Percentiles rank a stretch among this genome's conserved stretches.
Evolutionary conservation across 2,888 invertebrate species (phyloP).

Genomic region (Trissoscelio sp.): DNA sequence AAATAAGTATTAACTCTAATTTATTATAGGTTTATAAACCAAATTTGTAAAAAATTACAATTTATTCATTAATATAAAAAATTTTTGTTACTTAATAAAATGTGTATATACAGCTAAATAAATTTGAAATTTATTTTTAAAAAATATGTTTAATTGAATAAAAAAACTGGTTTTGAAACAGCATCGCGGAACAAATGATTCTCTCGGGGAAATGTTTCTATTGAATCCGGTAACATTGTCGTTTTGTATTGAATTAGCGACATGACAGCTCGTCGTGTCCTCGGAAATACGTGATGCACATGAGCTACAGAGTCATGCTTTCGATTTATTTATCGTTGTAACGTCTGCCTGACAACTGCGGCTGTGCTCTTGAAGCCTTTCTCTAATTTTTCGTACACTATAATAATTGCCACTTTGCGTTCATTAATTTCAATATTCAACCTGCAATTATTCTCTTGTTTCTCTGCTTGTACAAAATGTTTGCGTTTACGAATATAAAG

Average conservation of each 20-base stretch:
- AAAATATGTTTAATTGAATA: too few species aligned
- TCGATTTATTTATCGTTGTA: slow-evolving; percentile 46
- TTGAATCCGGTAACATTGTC: slow-evolving; percentile 12
- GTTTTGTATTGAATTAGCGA: slow-evolving; percentile 37
- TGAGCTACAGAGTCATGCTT: slow-evolving; percentile 49
- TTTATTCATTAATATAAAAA: too few species aligned
- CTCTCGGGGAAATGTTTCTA: slow-evolving; percentile 1
- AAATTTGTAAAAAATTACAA: too few species aligned
- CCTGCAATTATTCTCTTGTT: neutral
- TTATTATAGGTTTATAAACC: too few species aligned
- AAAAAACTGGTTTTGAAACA: too few species aligned
- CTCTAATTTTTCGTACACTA: slow-evolving; percentile 20
- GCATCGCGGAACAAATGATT: too few species aligned
- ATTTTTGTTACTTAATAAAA: too few species aligned
- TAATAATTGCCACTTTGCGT: neutral
- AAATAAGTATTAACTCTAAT: too few species aligned
- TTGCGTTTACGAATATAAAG: neutral
- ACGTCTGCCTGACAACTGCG: slow-evolving; percentile 9
- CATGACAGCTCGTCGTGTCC: slow-evolving; percentile 51
- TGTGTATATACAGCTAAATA: too few species aligned
- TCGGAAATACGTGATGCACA: slow-evolving; percentile 58
- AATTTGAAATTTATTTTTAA: too few species aligned
- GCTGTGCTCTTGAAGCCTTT: slow-evolving; percentile 18
- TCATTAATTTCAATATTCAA: neutral
- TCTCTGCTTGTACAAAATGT: neutral